Base-by-base conservation (phyloP, 1,140 invertebrate species). In the Riptortus pedestris region DNA sequence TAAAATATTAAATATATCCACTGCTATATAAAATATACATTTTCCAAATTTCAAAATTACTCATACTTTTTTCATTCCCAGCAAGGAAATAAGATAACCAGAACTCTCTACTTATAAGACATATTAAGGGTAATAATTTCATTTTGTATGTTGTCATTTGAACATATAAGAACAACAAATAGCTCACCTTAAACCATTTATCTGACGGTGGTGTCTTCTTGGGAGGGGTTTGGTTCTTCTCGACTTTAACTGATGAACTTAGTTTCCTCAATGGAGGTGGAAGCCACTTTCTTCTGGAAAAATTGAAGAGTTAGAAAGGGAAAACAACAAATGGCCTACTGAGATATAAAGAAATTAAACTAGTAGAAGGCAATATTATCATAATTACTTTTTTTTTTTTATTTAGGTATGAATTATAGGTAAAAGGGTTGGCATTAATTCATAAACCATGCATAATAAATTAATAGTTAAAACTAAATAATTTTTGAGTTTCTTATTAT, bases 261-360 rank as follows among this genome's bases (percentile, higher is more conserved):
- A 91, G 78, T 75, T 96, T 97, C 63, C 92, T 83, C 55, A 94
- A 79, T 31, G 88, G 88, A 62, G 85, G 88, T 59, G 90, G 90
- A 62, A 96, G 77, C 92, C 93, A 96, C 84, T 93, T 93, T 74
- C 91, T 85, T 70, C 82, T 85, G 72, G 75, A 72, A 73, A 68
- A 69, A 66, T 67, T 69, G 72, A 71, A n/a, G n/a, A n/a, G n/a
- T n/a, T n/a, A n/a, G n/a, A n/a, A n/a, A n/a, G n/a, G n/a, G n/a
- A n/a, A n/a, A n/a, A n/a, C n/a, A n/a, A n/a, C n/a, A n/a, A n/a
- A n/a, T n/a, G n/a, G n/a, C n/a, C n/a, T n/a, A n/a, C n/a, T n/a
- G n/a, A n/a, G n/a, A n/a, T n/a, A n/a, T n/a, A n/a, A n/a, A n/a
- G n/a, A n/a, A n/a, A n/a, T n/a, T n/a, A n/a, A n/a, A n/a, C n/a